Conservation (phyloP, 1,140 invertebrate genomes). For the Leptinotarsa defecta region DNA sequence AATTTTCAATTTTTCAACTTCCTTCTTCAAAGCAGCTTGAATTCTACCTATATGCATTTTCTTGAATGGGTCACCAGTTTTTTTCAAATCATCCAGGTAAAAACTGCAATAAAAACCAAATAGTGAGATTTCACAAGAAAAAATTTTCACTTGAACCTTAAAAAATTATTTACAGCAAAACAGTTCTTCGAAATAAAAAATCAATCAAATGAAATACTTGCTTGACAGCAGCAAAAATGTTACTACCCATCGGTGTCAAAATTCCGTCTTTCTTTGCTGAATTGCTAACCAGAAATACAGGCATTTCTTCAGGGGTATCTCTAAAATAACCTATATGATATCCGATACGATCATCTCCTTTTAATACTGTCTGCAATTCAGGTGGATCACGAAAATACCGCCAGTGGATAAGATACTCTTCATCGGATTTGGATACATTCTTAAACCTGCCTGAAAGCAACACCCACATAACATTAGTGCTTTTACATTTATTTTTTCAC, state of each 20-base stretch:
- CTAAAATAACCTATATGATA: constrained; percentile 90
- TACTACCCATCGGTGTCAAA: constrained; percentile 75
- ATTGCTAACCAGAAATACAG: constrained; percentile 79
- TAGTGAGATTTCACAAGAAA: too few relatives aligned
- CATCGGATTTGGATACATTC: constrained; percentile 58
- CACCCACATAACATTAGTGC: too few relatives aligned
- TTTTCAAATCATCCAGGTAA: constrained; percentile 67
- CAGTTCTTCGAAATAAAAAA: too few relatives aligned
- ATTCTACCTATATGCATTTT: constrained; percentile 64
- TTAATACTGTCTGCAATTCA: constrained; percentile 84
- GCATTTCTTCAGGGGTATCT: constrained; percentile 76
- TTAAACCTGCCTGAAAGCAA: constrained; percentile 56
- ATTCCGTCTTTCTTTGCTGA: constrained; percentile 67
- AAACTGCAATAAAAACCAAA: constrained; percentile 56
- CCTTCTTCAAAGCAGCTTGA: constrained; percentile 67
- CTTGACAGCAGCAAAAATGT: constrained; percentile 85
- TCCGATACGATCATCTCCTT: constrained; percentile 68
- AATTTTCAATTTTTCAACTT: constrained; percentile 68
- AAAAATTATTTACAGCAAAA: too few relatives aligned
- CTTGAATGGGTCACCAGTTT: constrained; percentile 68
- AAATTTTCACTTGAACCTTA: too few relatives aligned
- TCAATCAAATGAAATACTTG: constrained; percentile 56
- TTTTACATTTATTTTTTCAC: too few relatives aligned
- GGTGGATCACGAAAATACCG: constrained; percentile 93
- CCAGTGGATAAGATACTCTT: constrained; percentile 80